Evolutionary conservation across 1,140 invertebrate genomes (phyloP).

Genomic region (Papilio machaon): DNA sequence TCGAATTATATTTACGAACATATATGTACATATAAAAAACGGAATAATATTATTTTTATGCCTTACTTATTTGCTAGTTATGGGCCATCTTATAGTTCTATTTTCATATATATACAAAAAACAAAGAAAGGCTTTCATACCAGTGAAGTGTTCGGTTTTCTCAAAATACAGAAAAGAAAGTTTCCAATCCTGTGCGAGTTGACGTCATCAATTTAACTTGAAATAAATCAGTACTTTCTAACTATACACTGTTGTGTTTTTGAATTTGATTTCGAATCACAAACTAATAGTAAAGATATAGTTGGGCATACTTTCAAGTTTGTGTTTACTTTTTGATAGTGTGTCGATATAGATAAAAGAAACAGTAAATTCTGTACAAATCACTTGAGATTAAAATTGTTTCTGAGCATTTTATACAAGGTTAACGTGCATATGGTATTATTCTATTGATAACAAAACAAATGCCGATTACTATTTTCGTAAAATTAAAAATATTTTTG

Average conservation of each 20-base stretch:
- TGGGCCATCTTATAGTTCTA: no score
- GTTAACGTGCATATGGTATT: background rate
- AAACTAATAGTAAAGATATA: background rate
- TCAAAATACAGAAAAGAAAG: background rate
- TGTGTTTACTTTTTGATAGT: background rate
- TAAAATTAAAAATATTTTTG: no score
- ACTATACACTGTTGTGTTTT: background rate
- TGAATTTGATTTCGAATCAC: background rate
- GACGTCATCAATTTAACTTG: background rate
- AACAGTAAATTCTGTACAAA: background rate
- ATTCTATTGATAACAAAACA: background rate
- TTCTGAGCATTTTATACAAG: background rate
- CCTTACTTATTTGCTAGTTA: no score
- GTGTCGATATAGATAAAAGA: background rate
- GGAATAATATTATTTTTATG: no score
- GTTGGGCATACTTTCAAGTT: background rate
- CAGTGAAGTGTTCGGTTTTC: constrained; percentile 2
- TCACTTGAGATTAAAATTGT: constrained; percentile 3
- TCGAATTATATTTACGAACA: no score
- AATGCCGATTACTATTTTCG: background rate
- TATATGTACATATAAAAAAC: no score
- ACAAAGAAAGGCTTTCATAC: constrained; percentile 3
- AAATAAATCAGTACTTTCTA: background rate
- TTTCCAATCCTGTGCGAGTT: background rate
- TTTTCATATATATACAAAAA: background rate